Percentiles rank a stretch among this genome's conserved stretches.
These are phyloP conservation scores for Dendronephthya gigantea DNA, from an alignment of 64 coral and sea anemone species.

Conservation along the genomic window DNA sequence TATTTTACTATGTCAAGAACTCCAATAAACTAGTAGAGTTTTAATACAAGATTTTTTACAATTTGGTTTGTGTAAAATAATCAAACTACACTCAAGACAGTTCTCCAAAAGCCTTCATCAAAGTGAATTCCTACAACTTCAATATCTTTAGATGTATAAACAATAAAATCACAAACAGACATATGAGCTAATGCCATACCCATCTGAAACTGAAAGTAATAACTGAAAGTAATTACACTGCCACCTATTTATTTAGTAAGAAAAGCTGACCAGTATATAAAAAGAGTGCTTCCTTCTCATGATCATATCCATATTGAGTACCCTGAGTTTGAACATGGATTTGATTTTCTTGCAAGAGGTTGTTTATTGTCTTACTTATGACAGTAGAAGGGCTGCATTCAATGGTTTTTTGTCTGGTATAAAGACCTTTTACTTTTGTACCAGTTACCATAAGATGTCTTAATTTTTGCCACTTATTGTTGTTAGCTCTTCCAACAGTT, in stretches of 20 bases:
- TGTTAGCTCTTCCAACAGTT: constrained; percentile 27
- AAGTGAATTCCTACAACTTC: constrained; percentile 29
- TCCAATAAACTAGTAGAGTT: background rate
- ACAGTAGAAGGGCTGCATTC: constrained; percentile 37
- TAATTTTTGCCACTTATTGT: constrained; percentile 40
- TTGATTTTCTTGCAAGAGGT: constrained; percentile 32
- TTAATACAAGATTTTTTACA: constrained; percentile 46
- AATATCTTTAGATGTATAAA: constrained; percentile 41
- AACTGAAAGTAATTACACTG: constrained; percentile 21
- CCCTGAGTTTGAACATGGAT: background rate
- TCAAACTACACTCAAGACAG: constrained; percentile 31
- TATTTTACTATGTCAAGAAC: no score
- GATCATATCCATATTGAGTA: constrained; percentile 46
- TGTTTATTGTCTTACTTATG: constrained; percentile 47
- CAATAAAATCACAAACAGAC: constrained; percentile 50
- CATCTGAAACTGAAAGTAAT: constrained; percentile 54
- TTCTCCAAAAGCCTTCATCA: constrained; percentile 40
- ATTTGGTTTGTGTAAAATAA: constrained; percentile 32
- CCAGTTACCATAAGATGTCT: constrained; percentile 48
- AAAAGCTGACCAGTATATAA: constrained; percentile 26
- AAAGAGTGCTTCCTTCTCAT: background rate
- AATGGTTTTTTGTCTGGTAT: constrained; percentile 48
- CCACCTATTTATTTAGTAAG: constrained; percentile 25
- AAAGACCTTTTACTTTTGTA: constrained; percentile 47
- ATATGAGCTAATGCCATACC: constrained; percentile 38